Conservation (phyloP, 2,888 invertebrate genomes). For the Rotaria magnacalcarata region DNA sequence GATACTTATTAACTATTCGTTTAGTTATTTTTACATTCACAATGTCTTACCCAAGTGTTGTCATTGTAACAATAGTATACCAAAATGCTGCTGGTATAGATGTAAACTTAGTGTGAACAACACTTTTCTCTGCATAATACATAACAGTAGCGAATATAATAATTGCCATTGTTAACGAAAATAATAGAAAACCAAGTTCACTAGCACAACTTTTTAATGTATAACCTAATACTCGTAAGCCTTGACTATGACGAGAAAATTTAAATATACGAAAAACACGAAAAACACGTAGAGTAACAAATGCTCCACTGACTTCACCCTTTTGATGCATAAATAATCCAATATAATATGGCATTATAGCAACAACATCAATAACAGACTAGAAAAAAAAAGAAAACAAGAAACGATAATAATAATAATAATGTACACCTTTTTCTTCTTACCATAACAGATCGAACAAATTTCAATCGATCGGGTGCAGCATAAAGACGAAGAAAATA, state of each 20-base stretch:
- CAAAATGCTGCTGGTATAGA: conserved; percentile 99
- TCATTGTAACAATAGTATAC: conserved; percentile 99
- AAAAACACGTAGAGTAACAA: conserved; percentile 95
- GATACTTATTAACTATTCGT: neutral
- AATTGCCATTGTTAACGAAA: conserved; percentile 98
- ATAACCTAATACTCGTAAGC: conserved; percentile 93
- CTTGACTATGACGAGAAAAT: conserved; percentile 98
- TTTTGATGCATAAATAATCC: conserved; percentile 93
- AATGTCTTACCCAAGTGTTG: conserved; percentile 85
- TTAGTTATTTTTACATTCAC: neutral
- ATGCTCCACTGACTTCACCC: conserved; percentile 96
- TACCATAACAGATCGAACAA: conserved; percentile 88
- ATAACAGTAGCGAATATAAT: conserved; percentile 99
- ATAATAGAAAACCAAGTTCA: conserved; percentile 96
- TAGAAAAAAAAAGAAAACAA: conserved; percentile 76
- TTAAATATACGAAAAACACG: conserved; percentile 99
- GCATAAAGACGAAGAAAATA: conserved; percentile 86
- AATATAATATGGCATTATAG: conserved; percentile 97
- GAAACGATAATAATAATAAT: no score
- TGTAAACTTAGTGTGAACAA: conserved; percentile 89
- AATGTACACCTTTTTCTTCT: neutral
- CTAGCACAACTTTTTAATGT: conserved; percentile 97
- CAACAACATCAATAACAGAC: conserved; percentile 98
- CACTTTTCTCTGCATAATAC: conserved; percentile 99
- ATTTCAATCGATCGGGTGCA: conserved; percentile 92